Percentiles rank a stretch among this genome's conserved stretches.
Conservation (phyloP, 2,888 invertebrate genomes). For the Branchellion lobata region DNA sequence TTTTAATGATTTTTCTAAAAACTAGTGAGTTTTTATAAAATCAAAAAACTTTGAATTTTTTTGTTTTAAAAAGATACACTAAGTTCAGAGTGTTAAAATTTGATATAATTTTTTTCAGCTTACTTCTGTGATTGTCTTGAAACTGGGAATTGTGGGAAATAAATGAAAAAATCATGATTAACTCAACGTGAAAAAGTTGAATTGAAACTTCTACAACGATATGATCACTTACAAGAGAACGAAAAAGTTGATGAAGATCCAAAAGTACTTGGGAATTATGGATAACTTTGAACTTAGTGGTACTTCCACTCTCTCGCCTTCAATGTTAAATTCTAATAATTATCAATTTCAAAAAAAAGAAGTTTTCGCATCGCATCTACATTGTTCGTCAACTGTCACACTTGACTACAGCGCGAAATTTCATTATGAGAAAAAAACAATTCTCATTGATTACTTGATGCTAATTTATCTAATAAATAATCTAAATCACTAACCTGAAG, state of each 20-base stretch:
- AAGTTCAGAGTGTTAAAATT: not conserved
- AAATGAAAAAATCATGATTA: too few relatives aligned
- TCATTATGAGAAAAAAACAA: not conserved
- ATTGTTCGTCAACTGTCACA: too few relatives aligned
- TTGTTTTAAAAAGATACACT: too few relatives aligned
- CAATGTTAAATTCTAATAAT: not conserved
- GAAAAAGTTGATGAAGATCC: constrained; percentile 28
- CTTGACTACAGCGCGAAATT: too few relatives aligned
- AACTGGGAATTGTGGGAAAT: too few relatives aligned
- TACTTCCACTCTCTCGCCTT: constrained; percentile 26
- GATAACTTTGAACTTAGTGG: constrained; percentile 14
- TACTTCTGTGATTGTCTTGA: constrained; percentile 34
- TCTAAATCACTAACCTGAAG: constrained; percentile 27
- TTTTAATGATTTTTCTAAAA: too few relatives aligned
- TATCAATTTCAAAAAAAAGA: not conserved
- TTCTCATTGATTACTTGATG: not conserved
- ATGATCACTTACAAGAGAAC: constrained; percentile 35
- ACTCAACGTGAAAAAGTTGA: too few relatives aligned
- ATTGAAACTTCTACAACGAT: too few relatives aligned
- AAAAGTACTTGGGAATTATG: constrained; percentile 17
- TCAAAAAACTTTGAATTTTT: too few relatives aligned
- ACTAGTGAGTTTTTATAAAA: too few relatives aligned
- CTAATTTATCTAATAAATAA: not conserved
- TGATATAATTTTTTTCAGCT: not conserved
- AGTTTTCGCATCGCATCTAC: too few relatives aligned